phyloP scores from a whole-genome alignment of 2,797 vertebrate genomes.

The Sebastes jordani region DNA sequence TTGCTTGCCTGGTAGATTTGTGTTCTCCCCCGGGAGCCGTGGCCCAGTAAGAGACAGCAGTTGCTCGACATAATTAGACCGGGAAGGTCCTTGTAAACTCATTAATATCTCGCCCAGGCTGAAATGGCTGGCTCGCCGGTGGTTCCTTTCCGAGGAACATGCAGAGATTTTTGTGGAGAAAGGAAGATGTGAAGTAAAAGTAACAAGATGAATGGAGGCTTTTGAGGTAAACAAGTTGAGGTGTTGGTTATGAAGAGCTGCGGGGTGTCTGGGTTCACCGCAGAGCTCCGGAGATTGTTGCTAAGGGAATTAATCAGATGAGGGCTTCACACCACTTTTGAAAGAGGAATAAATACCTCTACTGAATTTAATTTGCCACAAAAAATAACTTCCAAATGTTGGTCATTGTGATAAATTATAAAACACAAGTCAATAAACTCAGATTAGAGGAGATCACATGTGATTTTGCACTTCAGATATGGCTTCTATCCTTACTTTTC shows the following conservation, averaged over 20 bases:
- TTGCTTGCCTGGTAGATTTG: slow-evolving; percentile 83
- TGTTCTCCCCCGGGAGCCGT: slow-evolving; percentile 78
- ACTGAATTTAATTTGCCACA: neutral
- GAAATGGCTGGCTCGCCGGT: slow-evolving; percentile 62
- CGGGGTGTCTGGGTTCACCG: slow-evolving; percentile 2
- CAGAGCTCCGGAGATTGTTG: neutral
- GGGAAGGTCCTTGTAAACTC: slow-evolving; percentile 85
- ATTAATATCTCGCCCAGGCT: slow-evolving; percentile 83
- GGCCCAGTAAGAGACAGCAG: slow-evolving; percentile 85
- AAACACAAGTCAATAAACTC: neutral
- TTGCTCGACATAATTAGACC: slow-evolving; percentile 88
- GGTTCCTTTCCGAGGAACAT: slow-evolving; percentile 44
- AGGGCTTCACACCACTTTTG: neutral
- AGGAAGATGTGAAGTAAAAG: slow-evolving; percentile 17
- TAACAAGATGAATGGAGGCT: slow-evolving; percentile 19
- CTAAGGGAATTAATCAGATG: neutral
- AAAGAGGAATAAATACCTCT: neutral
- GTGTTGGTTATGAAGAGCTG: slow-evolving; percentile 5
- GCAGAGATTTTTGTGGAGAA: slow-evolving; percentile 24
- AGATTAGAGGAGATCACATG: neutral
- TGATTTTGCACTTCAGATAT: neutral
- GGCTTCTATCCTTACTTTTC: neutral
- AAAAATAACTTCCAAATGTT: rapidly evolving
- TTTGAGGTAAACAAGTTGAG: slow-evolving; percentile 19
- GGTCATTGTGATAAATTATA: neutral